Evolutionary conservation across 23 tunicate species (phyloP), one percentile per base, ranked within the genome.

Genomic region (Styela clava): DNA sequence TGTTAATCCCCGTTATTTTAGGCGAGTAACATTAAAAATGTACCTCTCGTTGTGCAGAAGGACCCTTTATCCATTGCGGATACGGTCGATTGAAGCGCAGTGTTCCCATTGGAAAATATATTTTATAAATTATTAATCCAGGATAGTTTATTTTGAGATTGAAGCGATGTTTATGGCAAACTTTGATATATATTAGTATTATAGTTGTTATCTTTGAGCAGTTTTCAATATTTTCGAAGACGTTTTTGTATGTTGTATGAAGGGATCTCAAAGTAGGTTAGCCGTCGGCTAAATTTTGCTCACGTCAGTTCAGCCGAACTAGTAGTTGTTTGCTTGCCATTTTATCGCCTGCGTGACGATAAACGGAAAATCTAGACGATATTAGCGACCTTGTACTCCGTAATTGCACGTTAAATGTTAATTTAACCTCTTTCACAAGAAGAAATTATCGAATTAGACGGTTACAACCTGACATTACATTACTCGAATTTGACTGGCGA

Each of bases 291-390:
- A 64, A 56, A 44, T 44, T 44, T 44, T 44, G 56, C 56, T 44
- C 56, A 5, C 56, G 56, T 44, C 56, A 44, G 56, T 44, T 44
- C 56, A 44, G 7, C 56, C 12, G 56, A 44, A 44, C 12, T 44
- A 44, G 63, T 56, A 56, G 31, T 64, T 64, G 69, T 27, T 27
- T 64, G 69, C 69, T 64, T 64, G 69, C 69, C 31, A 64, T 27
- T 25, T 64, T 64, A 27, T 64, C 29, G 69, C 69, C 29, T 64
- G 18, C 7, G 29, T 64, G 69, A 25, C 69, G 69, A 16, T 64
- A 25, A 64, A 64, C 31, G 56, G 12, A 44, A 44, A 44, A 44
- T 12, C 7, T 64, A 64, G 31, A 16, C 31, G 69, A 16, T 27
- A 64, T 24, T 64, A 64, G 69, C 18, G 69, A 64, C 31, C 31